Evolutionary conservation across 2,888 invertebrate genomes (phyloP).

Genomic region (Elysia crispata): DNA sequence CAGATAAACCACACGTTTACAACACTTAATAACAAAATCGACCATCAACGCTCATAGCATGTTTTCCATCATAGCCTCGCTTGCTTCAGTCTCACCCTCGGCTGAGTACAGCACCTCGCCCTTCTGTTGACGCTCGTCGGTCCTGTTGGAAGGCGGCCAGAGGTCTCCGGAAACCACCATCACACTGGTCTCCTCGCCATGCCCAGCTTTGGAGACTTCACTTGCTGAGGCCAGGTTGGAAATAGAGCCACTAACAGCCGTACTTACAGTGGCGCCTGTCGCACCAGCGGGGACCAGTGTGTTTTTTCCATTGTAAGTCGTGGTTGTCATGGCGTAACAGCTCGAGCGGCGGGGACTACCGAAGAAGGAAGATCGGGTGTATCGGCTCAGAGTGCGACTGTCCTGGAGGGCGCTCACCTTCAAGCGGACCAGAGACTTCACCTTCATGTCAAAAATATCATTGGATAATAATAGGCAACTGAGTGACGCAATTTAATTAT

Average conservation of each 20-base stretch:
- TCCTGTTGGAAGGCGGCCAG: no score
- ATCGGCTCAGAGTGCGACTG: slow-evolving; percentile 62
- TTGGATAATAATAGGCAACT: neutral
- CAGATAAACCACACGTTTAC: no score
- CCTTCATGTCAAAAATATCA: slow-evolving; percentile 52
- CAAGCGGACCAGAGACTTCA: slow-evolving; percentile 64
- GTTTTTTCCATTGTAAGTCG: slow-evolving; percentile 27
- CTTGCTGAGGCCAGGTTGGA: neutral
- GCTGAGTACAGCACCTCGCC: slow-evolving; percentile 12
- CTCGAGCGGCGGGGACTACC: slow-evolving; percentile 59
- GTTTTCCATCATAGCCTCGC: slow-evolving; percentile 41
- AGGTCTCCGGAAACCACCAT: no score
- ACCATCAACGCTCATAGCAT: neutral
- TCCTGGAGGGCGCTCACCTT: slow-evolving; percentile 64
- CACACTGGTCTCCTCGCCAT: neutral
- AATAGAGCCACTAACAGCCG: no score
- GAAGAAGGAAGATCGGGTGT: slow-evolving; percentile 64
- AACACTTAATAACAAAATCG: no score
- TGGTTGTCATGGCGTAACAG: slow-evolving; percentile 28
- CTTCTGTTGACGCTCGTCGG: no score
- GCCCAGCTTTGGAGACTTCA: neutral
- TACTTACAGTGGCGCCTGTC: no score
- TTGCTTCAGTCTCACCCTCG: slow-evolving; percentile 41
- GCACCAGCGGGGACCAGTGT: no score
- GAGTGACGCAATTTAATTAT: slow-evolving; percentile 6